phyloP scores from a whole-genome alignment of 1,140 invertebrate species.

The Planococcus citri region DNA sequence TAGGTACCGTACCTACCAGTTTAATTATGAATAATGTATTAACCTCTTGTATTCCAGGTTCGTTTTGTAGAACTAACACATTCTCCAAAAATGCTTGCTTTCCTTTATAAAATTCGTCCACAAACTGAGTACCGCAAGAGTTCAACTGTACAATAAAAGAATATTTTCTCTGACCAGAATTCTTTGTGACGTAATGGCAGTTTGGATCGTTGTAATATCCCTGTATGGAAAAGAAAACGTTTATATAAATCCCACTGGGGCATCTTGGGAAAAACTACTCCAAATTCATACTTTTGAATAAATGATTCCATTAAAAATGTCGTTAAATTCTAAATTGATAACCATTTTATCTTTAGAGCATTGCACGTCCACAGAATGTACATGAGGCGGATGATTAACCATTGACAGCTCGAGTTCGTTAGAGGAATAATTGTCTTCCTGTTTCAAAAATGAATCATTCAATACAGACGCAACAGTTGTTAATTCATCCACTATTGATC shows the following conservation, averaged over 20 bases:
- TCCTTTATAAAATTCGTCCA: slow-evolving; percentile 57
- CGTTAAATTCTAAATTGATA: slow-evolving; percentile 65
- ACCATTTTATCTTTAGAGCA: slow-evolving; percentile 73
- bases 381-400: slow-evolving; percentile 54
- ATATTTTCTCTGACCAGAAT: slow-evolving; percentile 52
- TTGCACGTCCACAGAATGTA: slow-evolving; percentile 58
- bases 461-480: not conserved
- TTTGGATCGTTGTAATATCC: slow-evolving; percentile 55
- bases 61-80: slow-evolving; percentile 63
- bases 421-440: not conserved
- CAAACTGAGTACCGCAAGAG: slow-evolving; percentile 65
- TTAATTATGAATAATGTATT: slow-evolving; percentile 16
- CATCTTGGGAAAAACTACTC: not conserved
- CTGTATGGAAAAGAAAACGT: slow-evolving; percentile 34
- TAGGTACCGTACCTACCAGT: not conserved
- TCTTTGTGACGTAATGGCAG: slow-evolving; percentile 58
- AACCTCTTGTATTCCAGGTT: slow-evolving; percentile 61
- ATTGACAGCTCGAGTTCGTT: slow-evolving; percentile 29
- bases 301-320: slow-evolving; percentile 59
- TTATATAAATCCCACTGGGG: slow-evolving; percentile 20
- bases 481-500: not conserved
- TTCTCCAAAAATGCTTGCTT: slow-evolving; percentile 69
- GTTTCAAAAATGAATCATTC: not conserved
- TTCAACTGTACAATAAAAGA: slow-evolving; percentile 63
- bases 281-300: slow-evolving; percentile 68